Conservation (phyloP, 2,113 vertebrate genomes). For the Halcyon senegalensis region DNA sequence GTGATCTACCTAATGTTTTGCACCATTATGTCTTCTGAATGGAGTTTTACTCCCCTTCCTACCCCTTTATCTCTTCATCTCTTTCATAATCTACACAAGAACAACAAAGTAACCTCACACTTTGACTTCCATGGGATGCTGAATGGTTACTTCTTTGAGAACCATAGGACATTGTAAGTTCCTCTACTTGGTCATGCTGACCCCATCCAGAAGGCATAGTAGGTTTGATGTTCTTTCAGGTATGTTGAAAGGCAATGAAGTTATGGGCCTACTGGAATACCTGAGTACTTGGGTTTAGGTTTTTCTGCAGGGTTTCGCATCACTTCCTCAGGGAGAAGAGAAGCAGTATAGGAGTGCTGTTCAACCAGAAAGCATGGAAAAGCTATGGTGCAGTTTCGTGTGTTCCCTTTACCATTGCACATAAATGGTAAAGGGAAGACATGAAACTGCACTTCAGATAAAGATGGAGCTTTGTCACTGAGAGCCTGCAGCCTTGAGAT, state of each 20-base stretch:
- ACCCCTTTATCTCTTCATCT: neutral
- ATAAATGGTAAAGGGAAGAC: too few relatives aligned
- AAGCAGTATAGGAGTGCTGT: neutral
- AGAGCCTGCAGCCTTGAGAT: conserved; percentile 41
- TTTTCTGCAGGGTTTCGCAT: neutral
- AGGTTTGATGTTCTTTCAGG: neutral
- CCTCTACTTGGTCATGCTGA: neutral
- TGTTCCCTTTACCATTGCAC: conserved; percentile 25
- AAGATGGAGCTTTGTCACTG: conserved; percentile 49
- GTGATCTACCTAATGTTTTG: neutral
- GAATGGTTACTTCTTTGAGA: neutral
- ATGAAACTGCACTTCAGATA: neutral
- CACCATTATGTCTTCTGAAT: neutral
- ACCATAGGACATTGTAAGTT: neutral
- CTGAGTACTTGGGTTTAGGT: neutral
- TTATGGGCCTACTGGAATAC: neutral
- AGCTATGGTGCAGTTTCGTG: neutral
- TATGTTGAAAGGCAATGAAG: neutral
- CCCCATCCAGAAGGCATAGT: neutral
- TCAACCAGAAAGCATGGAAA: neutral
- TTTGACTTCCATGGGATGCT: neutral
- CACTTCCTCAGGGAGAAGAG: neutral
- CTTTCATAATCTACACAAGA: neutral
- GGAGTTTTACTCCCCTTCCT: neutral
- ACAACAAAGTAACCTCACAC: neutral